Evolutionary conservation across 2,888 invertebrate species (phyloP), one percentile per base, ranked within the genome.

Genomic region (Hypsopygia costalis): DNA sequence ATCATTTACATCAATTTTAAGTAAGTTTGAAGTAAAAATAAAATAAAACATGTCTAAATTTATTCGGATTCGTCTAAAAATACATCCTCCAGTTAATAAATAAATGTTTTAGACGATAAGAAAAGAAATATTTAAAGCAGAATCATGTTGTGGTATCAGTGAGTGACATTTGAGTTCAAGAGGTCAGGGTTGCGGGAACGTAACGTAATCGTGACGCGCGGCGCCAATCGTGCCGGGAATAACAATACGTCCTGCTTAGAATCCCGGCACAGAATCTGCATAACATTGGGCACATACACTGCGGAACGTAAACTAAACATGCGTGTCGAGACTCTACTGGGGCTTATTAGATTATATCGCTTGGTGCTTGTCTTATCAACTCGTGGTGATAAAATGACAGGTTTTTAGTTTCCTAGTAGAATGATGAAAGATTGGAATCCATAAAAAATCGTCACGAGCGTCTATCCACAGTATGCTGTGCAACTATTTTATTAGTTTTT

Each of bases 91-190:
- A 16, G 16, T 2, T 16, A 16, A 16, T 4, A 4, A 16, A 16
- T 16, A 4, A 3, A 16, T 4, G 16, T 16, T 16, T 16, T 2
- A 16, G 16, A 16, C 16, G 21, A 41, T 43, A 41, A 43, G 40
- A 36, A 36, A 25, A 33, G 33, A 43, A 44, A 45, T 41, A 45
- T 43, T 43, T 11, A 39, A 22, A 11, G 10, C 31, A 22, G 32
- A 37, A 37, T 44, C 43, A 35, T 41, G 40, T 33, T 56, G 55
- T 54, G 50, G 50, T 55, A 55, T 66, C 48, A 11, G 67, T 64
- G 58, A 52, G 66, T 80, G 77, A 81, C 80, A 79, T 81, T 80
- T 76, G 57, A 71, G 86, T 86, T 86, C 82, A 85, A 68, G 68
- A 62, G 85, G 86, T 86, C 86, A 86, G 75, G 83, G 86, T 78